These are phyloP conservation scores for Gallinago paraguaiae DNA, from an alignment of 2,113 vertebrate species.

Conservation along the genomic window DNA sequence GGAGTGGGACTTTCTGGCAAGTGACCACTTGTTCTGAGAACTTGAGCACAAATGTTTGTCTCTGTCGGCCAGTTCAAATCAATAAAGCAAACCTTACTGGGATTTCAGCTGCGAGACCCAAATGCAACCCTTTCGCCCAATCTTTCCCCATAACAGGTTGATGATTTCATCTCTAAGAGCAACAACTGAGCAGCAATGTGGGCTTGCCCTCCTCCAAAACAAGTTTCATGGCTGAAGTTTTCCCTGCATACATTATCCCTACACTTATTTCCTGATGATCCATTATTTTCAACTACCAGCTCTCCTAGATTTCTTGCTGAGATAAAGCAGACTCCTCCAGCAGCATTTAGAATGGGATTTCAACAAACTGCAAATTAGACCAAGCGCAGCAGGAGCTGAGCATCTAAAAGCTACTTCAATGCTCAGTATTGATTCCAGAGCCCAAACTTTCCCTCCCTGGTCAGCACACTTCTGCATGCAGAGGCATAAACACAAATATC, in stretches of 20 bases:
- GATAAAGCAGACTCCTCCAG: constrained; percentile 35
- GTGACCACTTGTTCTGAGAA: background rate
- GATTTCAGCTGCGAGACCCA: background rate
- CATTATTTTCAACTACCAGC: constrained; percentile 9
- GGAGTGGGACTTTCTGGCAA: background rate
- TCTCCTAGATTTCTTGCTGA: background rate
- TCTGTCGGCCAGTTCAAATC: background rate
- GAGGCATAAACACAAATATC: background rate
- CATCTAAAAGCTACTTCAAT: constrained; percentile 64
- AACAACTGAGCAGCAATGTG: background rate
- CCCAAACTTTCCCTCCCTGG: background rate
- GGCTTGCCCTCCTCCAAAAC: background rate
- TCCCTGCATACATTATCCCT: background rate
- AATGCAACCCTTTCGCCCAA: background rate
- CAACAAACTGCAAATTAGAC: constrained; percentile 55
- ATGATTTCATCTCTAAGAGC: background rate
- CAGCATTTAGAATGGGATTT: constrained; percentile 41
- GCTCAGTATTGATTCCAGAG: constrained; percentile 52
- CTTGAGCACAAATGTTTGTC: background rate
- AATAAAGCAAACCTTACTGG: background rate
- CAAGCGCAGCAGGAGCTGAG: constrained; percentile 40
- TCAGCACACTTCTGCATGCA: background rate
- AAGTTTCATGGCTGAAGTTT: background rate
- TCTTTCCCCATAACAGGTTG: background rate
- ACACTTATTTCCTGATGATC: constrained; percentile 33